Base-by-base conservation (phyloP, 2,888 invertebrate species). In the Epistrophella euchroma region DNA sequence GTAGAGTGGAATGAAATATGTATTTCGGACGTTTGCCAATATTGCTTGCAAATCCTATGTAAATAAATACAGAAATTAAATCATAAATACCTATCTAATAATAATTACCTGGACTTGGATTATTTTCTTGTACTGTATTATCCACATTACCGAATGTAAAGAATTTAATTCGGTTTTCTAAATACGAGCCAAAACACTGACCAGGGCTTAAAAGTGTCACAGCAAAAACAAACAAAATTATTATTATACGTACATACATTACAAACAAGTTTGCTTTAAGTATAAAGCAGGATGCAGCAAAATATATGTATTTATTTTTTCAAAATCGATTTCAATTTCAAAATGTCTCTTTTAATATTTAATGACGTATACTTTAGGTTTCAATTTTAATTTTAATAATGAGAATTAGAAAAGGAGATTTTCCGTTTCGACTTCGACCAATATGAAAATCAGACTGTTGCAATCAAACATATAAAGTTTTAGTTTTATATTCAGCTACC, bases 111-210 rank as follows among this genome's bases (percentile, higher is more conserved):
- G 78, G 64, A 37, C 43, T 47, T 11, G 55, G 55, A 37, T 56
- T 55, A 11, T 52, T 77, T 32, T 58, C 17, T 35, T 25, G 52
- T n/a, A 52, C 9, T 4, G 37, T 55, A 47, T 5, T 35, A 45
- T 75, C 66, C 35, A 19, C n/a, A 5, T 45, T 55, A 10, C 35
- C 62, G 7, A 78, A 78, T 19, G 78, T 78, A 28, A 78, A 78
- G 0, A 19, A 25, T 43, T 45, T 77, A 55, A 32, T 35, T 10
- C 32, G 43, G n/a, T 11, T 19, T 10, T 5, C n/a, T 13, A 55
- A 56, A 66, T 22, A 56, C 6, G 74, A 62, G 25, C 45, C 22
- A 17, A 56, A 64, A 64, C 55, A 64, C 19, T 6, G 9, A 56
- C 19, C 4, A 28, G 35, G 37, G 4, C 45, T 11, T 17, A 78